Evolutionary conservation across 2,797 vertebrate genomes (phyloP).

Genomic region (Falco rusticolus): DNA sequence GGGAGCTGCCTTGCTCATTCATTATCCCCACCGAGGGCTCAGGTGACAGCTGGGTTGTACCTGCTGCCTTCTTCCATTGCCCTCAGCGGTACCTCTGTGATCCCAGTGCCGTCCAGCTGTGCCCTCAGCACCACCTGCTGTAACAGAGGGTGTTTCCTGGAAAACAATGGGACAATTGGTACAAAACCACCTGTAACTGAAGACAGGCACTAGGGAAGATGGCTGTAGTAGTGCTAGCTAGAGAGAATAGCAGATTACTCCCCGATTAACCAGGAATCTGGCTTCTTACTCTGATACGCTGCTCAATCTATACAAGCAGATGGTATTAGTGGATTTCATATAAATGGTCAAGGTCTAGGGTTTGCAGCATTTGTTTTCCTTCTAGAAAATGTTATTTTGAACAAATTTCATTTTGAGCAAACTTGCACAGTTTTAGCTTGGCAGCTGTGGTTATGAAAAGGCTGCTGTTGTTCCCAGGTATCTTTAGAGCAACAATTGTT

Average conservation of each 20-base stretch:
- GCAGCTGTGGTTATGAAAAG: not conserved
- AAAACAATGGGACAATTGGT: not conserved
- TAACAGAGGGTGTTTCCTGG: rapidly evolving
- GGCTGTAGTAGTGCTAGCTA: rapidly evolving
- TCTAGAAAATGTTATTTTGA: not conserved
- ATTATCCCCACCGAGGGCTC: not conserved
- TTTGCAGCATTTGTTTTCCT: not conserved
- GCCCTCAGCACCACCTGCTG: not conserved
- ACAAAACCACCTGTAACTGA: not conserved
- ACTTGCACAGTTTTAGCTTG: not conserved
- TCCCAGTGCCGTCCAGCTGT: not conserved
- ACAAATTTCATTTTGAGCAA: not conserved
- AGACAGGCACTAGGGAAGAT: not conserved
- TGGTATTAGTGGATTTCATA: not conserved
- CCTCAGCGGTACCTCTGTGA: not conserved
- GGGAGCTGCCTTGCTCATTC: rapidly evolving
- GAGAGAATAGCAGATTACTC: not conserved
- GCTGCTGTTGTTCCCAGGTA: not conserved
- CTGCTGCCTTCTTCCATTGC: not conserved
- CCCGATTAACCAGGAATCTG: not conserved
- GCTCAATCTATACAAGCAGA: rapidly evolving
- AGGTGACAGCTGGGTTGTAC: not conserved
- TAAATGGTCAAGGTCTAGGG: not conserved
- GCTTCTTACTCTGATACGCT: not conserved
- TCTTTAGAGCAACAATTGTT: not conserved